phyloP scores from a whole-genome alignment of 2,113 vertebrate genomes.

The Peucedramus taeniatus region DNA sequence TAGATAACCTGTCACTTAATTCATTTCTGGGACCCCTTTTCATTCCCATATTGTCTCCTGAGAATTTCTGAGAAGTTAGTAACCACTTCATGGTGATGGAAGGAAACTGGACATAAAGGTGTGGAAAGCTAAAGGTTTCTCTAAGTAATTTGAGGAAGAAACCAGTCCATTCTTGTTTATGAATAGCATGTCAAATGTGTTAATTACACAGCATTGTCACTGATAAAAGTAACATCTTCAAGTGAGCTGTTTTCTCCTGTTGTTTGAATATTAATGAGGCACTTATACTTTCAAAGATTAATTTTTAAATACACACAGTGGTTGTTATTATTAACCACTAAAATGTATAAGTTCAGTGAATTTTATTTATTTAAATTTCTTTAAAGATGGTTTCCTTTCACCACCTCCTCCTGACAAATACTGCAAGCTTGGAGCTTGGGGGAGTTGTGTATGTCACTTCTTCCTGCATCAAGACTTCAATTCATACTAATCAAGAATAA shows the following conservation, averaged over 20 bases:
- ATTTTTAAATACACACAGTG: not conserved
- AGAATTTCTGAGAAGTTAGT: not conserved
- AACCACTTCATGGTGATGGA: not conserved
- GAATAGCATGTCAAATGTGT: not conserved
- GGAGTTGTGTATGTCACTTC: constrained; percentile 18
- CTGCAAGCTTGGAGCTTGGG: not conserved
- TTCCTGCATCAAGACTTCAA: constrained; percentile 48
- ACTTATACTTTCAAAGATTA: not conserved
- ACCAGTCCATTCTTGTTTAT: not conserved
- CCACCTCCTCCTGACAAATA: not conserved
- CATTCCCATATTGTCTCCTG: not conserved
- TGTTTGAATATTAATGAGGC: not conserved
- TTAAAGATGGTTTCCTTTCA: not conserved
- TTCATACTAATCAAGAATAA: constrained; percentile 55
- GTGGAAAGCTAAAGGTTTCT: not conserved
- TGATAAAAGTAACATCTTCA: not conserved
- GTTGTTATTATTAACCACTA: not conserved
- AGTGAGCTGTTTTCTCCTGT: not conserved
- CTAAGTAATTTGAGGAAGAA: not conserved
- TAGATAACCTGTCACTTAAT: not conserved
- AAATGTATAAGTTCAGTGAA: not conserved
- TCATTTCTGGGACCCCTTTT: not conserved
- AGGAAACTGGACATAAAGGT: not conserved
- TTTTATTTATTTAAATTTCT: not conserved
- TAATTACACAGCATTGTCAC: not conserved